Evolutionary conservation across 2,113 vertebrate genomes (phyloP).

Genomic region (Poecilia latipinna): DNA sequence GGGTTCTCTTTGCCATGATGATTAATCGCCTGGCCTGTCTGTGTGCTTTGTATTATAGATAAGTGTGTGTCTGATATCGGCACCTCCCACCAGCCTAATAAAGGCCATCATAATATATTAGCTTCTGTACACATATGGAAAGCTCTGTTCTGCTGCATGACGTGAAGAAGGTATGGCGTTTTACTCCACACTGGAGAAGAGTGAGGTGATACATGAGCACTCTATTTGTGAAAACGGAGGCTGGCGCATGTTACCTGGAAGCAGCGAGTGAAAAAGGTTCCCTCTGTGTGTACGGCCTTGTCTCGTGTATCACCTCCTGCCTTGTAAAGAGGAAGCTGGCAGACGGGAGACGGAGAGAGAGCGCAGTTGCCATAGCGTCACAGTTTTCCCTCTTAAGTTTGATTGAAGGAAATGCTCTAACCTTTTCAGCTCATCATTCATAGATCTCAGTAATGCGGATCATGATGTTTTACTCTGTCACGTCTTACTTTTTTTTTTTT

Average conservation of each 20-base stretch:
- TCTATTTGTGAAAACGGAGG: conserved; percentile 31
- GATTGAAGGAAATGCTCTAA: conserved; percentile 48
- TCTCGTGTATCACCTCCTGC: conserved; percentile 29
- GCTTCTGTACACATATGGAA: conserved; percentile 10
- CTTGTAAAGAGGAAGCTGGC: conserved; percentile 46
- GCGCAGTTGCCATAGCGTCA: conserved; percentile 77
- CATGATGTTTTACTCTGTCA: conserved; percentile 11
- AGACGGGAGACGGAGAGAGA: conserved; percentile 31
- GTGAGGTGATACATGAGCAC: conserved; percentile 18
- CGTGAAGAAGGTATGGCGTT: conserved; percentile 8
- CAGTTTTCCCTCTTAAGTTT: conserved; percentile 40
- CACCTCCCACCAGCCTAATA: conserved; percentile 29
- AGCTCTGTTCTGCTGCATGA: not conserved
- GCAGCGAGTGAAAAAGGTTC: conserved; percentile 21
- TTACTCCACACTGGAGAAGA: conserved; percentile 22
- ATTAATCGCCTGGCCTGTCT: conserved; percentile 40
- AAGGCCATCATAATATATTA: conserved; percentile 43
- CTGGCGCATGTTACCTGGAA: conserved; percentile 46
- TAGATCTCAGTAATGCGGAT: conserved; percentile 42
- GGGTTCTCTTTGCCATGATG: not conserved
- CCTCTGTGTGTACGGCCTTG: conserved; percentile 34
- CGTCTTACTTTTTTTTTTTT: not conserved
- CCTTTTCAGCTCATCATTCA: conserved; percentile 34
- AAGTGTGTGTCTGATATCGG: conserved; percentile 23
- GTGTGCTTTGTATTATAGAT: conserved; percentile 17